These are phyloP conservation scores for Pachyrhynchus sulphureomaculatus DNA, from an alignment of 1,140 invertebrate genomes.

Conservation along the genomic window DNA sequence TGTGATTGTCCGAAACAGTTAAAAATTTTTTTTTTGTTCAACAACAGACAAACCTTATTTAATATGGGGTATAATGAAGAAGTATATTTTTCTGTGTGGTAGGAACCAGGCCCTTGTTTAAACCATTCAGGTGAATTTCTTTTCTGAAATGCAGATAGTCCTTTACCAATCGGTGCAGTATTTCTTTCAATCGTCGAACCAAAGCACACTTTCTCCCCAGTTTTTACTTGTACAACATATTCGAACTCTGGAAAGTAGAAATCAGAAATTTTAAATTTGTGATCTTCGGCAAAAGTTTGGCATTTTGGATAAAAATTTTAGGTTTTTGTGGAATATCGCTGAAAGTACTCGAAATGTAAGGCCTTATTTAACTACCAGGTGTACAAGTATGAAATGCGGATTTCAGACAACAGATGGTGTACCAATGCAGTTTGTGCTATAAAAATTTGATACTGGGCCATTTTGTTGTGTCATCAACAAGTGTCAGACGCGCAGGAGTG, in stretches of 20 bases:
- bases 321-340: too few species aligned
- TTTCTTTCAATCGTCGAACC: slow-evolving; percentile 35
- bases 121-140: slow-evolving; percentile 22
- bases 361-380: too few species aligned
- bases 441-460: too few species aligned
- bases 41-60: slow-evolving; percentile 31
- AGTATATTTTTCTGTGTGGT: slow-evolving; percentile 29
- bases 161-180: slow-evolving; percentile 37
- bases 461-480: too few species aligned
- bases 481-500: too few species aligned
- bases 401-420: too few species aligned
- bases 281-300: neutral
- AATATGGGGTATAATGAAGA: slow-evolving; percentile 24
- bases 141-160: slow-evolving; percentile 39
- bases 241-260: slow-evolving; percentile 35
- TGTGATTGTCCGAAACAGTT: too few species aligned
- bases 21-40: too few species aligned
- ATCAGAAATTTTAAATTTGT: neutral
- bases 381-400: too few species aligned
- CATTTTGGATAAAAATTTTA: too few species aligned
- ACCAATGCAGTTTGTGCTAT: too few species aligned
- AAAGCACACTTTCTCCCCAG: slow-evolving; percentile 35
- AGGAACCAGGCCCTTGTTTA: slow-evolving; percentile 29
- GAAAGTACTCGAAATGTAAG: too few species aligned
- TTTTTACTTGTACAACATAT: slow-evolving; percentile 38